Evolutionary conservation across 2,797 vertebrate genomes (phyloP).

Genomic region (Chiloscyllium punctatum): DNA sequence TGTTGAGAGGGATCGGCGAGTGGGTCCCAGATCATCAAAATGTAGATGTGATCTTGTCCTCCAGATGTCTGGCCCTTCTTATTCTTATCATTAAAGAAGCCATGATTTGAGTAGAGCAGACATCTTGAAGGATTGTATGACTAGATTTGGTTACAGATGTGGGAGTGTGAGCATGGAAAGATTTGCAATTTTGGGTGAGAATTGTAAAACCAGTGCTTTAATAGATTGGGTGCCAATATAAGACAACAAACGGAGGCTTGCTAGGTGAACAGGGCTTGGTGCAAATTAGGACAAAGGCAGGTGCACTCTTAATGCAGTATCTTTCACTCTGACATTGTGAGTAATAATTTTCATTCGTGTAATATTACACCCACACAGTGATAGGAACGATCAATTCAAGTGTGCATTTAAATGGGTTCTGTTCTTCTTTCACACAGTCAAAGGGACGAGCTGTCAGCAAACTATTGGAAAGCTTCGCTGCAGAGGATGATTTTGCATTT

Average conservation of each 20-base stretch:
- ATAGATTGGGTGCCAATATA: neutral
- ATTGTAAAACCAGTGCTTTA: neutral
- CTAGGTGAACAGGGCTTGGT: neutral
- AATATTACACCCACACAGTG: neutral
- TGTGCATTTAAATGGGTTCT: neutral
- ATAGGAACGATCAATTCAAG: neutral
- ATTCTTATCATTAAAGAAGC: too few species aligned
- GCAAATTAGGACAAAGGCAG: neutral
- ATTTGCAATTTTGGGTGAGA: neutral
- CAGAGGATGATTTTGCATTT: conserved; percentile 77
- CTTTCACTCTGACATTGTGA: neutral
- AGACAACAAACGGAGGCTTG: neutral
- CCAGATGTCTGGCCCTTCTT: too few species aligned
- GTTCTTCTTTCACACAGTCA: conserved; percentile 52
- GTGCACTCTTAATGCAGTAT: too few species aligned
- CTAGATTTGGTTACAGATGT: neutral
- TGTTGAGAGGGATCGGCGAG: too few species aligned
- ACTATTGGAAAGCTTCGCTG: conserved; percentile 82
- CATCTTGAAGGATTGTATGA: neutral
- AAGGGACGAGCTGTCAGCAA: conserved; percentile 81
- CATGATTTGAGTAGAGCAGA: neutral
- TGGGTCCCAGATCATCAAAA: too few species aligned
- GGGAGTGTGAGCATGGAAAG: neutral
- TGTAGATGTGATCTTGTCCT: too few species aligned
- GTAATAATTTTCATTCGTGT: neutral